These are phyloP conservation scores for Pelecanoides urinatrix DNA, from an alignment of 2,113 vertebrate species.

Conservation along the genomic window DNA sequence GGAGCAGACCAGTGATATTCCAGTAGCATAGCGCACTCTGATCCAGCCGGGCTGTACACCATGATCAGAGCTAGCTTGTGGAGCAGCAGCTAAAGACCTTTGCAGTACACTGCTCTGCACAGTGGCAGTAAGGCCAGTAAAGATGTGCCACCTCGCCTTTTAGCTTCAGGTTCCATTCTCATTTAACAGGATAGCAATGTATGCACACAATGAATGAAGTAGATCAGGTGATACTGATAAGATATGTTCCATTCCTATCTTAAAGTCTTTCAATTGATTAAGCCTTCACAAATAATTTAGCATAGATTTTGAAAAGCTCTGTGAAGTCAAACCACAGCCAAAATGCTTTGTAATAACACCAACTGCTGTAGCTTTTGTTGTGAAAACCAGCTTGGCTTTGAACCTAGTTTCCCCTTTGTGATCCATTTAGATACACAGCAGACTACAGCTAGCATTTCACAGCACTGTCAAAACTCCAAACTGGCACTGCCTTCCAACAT, in stretches of 20 bases:
- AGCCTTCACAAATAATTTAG: background rate
- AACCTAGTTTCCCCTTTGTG: background rate
- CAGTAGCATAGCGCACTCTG: fast-evolving
- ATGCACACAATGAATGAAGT: fast-evolving
- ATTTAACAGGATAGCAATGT: background rate
- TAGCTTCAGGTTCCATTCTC: background rate
- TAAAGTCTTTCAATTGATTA: no score
- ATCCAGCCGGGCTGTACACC: background rate
- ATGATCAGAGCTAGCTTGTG: no score
- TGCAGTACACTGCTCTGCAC: no score
- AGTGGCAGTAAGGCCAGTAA: background rate
- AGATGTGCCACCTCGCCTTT: background rate
- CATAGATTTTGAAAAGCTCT: background rate
- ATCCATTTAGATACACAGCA: background rate
- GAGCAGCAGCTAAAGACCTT: background rate
- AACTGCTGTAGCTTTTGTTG: background rate
- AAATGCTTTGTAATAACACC: background rate
- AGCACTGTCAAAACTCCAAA: background rate
- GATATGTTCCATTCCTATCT: background rate
- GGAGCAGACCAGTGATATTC: background rate
- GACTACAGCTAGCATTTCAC: background rate
- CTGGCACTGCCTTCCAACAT: background rate
- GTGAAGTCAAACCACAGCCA: background rate
- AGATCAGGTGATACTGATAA: background rate
- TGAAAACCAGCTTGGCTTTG: background rate